A percentile compares a stretch with the other conserved stretches of the same genome.
Conservation (phyloP, 2,888 invertebrate genomes). For the Ferdinandea cuprea region DNA sequence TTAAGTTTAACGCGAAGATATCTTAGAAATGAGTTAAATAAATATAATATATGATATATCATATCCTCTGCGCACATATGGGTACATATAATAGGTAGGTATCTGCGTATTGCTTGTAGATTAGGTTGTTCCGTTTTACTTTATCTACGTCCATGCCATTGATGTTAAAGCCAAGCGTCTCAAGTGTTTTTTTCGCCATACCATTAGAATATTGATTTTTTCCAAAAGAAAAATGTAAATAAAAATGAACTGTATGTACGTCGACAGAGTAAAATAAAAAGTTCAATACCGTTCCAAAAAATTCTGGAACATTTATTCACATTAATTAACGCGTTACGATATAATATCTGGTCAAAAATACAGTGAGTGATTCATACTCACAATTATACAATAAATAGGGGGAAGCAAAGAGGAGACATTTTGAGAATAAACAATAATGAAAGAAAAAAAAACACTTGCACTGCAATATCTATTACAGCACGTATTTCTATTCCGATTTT, state of each 20-base stretch:
- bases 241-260: background rate
- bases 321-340: background rate
- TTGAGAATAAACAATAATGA: slow-evolving; percentile 5
- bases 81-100: too few relatives aligned
- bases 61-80: too few relatives aligned
- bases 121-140: too few relatives aligned
- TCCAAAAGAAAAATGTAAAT: background rate
- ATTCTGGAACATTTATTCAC: background rate
- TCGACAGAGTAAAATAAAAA: too few relatives aligned
- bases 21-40: too few relatives aligned
- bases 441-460: background rate
- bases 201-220: slow-evolving; percentile 40
- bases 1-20: too few relatives aligned
- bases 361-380: slow-evolving; percentile 12
- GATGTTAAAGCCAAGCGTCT: slow-evolving; percentile 48
- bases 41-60: too few relatives aligned
- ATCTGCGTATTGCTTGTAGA: too few relatives aligned
- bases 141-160: background rate
- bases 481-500: slow-evolving; percentile 4
- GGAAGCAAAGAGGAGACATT: background rate
- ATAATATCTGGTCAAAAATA: background rate
- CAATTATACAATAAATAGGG: background rate
- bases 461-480: slow-evolving; percentile 12
- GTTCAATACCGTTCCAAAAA: too few relatives aligned
- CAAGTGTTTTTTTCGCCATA: slow-evolving; percentile 38